phyloP scores from a whole-genome alignment of 2,113 vertebrate genomes.

The Lipophrys pholis region DNA sequence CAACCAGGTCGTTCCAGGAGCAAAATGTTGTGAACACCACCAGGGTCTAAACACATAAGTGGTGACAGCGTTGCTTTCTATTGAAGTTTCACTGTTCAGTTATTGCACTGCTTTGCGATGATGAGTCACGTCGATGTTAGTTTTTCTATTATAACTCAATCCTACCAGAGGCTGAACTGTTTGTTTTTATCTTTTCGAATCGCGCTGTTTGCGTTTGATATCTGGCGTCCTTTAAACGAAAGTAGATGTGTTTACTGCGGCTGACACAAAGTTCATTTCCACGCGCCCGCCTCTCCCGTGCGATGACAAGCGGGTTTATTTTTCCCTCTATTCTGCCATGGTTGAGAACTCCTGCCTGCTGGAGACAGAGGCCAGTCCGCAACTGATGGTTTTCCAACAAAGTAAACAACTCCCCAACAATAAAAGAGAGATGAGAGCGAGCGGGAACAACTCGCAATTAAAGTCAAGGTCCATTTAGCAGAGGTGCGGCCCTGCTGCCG shows the following conservation, averaged over 20 bases:
- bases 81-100: too few species aligned
- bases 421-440: slow-evolving; percentile 62
- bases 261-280: slow-evolving; percentile 50
- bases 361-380: slow-evolving; percentile 27
- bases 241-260: not conserved
- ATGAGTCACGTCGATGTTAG: not conserved
- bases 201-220: slow-evolving; percentile 5
- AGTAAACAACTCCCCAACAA: slow-evolving; percentile 65
- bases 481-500: slow-evolving; percentile 9
- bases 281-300: slow-evolving; percentile 26
- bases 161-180: slow-evolving; percentile 20
- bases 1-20: too few species aligned
- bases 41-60: too few species aligned
- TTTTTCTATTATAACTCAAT: not conserved
- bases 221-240: not conserved
- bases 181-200: slow-evolving; percentile 31
- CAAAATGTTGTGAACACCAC: too few species aligned
- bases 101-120: too few species aligned
- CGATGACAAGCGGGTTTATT: slow-evolving; percentile 42
- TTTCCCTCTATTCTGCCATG: slow-evolving; percentile 40
- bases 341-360: slow-evolving; percentile 38
- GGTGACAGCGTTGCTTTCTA: too few species aligned
- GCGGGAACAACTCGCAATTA: slow-evolving; percentile 62
- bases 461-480: slow-evolving; percentile 71
- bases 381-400: slow-evolving; percentile 48